Conservation (phyloP, 2,888 invertebrate species). For the Emmelina monodactyla region DNA sequence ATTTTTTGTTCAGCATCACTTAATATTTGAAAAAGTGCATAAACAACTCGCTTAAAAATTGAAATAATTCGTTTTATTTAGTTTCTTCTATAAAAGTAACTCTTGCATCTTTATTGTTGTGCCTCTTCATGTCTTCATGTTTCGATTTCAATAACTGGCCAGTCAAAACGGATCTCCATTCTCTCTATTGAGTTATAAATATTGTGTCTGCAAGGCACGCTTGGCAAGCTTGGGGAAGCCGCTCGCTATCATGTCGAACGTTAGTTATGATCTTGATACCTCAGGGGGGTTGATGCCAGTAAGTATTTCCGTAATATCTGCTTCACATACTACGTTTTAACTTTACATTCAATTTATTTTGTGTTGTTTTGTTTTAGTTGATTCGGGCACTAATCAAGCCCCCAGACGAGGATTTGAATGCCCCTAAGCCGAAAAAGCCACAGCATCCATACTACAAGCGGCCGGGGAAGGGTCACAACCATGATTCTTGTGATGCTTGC, state of each 20-base stretch:
- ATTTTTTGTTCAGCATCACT: too few relatives aligned
- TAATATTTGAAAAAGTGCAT: too few relatives aligned
- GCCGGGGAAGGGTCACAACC: constrained; percentile 89
- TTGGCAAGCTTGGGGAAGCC: too few relatives aligned
- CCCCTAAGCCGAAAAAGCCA: constrained; percentile 67
- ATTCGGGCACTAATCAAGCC: constrained; percentile 89
- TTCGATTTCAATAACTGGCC: too few relatives aligned
- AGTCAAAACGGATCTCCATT: too few relatives aligned
- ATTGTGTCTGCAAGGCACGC: too few relatives aligned
- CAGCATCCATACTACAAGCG: constrained; percentile 85
- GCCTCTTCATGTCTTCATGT: too few relatives aligned
- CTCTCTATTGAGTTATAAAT: too few relatives aligned
- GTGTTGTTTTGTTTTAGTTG: constrained; percentile 66
- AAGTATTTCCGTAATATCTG: constrained; percentile 50
- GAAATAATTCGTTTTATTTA: too few relatives aligned
- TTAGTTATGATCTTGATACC: constrained; percentile 79
- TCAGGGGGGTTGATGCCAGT: constrained; percentile 90
- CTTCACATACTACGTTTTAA: constrained; percentile 31
- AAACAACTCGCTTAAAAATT: too few relatives aligned
- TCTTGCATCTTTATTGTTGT: too few relatives aligned
- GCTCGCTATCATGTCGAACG: constrained; percentile 61
- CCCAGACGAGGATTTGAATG: constrained; percentile 76
- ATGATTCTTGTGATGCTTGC: constrained; percentile 93
- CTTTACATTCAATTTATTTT: neutral
- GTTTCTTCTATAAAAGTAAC: too few relatives aligned